Evolutionary conservation across 2,113 vertebrate species (phyloP).

Genomic region (Paraplagusia blochii): DNA sequence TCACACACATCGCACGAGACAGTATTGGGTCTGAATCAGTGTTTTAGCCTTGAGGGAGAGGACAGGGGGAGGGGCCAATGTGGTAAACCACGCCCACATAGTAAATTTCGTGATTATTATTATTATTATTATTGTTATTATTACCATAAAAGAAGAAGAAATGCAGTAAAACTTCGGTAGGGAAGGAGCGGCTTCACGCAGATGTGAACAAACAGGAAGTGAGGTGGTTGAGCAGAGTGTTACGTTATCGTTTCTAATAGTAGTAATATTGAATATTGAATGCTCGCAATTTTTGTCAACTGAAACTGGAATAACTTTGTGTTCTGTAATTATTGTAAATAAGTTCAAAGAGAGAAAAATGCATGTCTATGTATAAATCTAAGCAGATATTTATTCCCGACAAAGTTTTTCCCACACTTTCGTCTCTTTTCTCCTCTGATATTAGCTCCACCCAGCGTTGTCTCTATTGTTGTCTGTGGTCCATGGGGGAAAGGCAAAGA

Average conservation of each 20-base stretch:
- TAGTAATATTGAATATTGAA: slow-evolving; percentile 78
- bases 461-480: background rate
- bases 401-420: slow-evolving; percentile 63
- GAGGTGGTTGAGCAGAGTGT: slow-evolving; percentile 47
- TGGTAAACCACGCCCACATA: slow-evolving; percentile 39
- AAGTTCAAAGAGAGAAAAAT: slow-evolving; percentile 77
- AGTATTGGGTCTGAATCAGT: slow-evolving; percentile 72
- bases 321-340: slow-evolving; percentile 85
- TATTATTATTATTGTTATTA: slow-evolving; percentile 49
- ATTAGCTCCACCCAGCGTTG: background rate
- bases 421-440: slow-evolving; percentile 2
- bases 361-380: slow-evolving; percentile 84
- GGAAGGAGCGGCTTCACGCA: slow-evolving; percentile 58
- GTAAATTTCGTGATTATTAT: slow-evolving; percentile 42
- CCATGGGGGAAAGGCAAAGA: slow-evolving; percentile 21
- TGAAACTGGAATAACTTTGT: slow-evolving; percentile 78
- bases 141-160: slow-evolving; percentile 51
- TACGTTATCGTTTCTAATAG: slow-evolving; percentile 73
- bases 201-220: slow-evolving; percentile 61
- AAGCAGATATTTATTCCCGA: slow-evolving; percentile 75
- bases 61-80: slow-evolving; percentile 44
- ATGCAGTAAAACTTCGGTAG: slow-evolving; percentile 61
- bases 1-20: slow-evolving; percentile 33
- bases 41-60: slow-evolving; percentile 53
- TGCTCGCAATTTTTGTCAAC: slow-evolving; percentile 76